These are phyloP conservation scores for Columba livia DNA, from an alignment of 2,113 vertebrate genomes.

Conservation along the genomic window DNA sequence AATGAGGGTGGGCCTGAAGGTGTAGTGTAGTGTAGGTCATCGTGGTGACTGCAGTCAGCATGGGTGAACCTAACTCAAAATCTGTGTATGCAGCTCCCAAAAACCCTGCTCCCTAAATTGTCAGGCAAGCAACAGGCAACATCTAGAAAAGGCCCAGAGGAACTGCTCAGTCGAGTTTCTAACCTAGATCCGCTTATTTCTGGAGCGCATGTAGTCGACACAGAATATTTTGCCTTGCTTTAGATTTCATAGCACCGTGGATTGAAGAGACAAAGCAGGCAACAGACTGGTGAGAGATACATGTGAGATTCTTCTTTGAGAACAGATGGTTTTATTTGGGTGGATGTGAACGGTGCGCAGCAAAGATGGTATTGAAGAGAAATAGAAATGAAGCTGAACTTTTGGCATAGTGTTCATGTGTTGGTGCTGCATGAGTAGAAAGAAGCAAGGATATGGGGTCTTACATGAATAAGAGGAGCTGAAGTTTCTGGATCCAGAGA, in stretches of 20 bases:
- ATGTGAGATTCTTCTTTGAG: neutral
- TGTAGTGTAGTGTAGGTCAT: neutral
- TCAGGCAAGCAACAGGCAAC: neutral
- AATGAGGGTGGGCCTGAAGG: neutral
- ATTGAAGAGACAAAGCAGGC: neutral
- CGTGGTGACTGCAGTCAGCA: neutral
- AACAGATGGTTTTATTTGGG: neutral
- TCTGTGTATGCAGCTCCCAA: neutral
- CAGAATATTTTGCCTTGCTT: neutral
- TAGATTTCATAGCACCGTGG: neutral
- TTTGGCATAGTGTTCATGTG: neutral
- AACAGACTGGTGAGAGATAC: neutral
- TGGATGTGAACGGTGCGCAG: neutral
- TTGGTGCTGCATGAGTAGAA: neutral
- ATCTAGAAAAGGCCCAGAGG: neutral
- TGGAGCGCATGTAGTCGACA: neutral
- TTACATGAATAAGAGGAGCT: neutral
- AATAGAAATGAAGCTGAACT: neutral
- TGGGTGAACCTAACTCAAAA: neutral
- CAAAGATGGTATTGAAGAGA: neutral
- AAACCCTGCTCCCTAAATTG: neutral
- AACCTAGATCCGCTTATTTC: neutral
- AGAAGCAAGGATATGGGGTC: neutral
- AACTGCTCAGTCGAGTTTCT: neutral
- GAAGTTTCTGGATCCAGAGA: neutral